A percentile compares a stretch with the other conserved stretches of the same genome.
Evolutionary conservation across 2,797 vertebrate genomes (phyloP).

Genomic region (Anguilla marmorata): DNA sequence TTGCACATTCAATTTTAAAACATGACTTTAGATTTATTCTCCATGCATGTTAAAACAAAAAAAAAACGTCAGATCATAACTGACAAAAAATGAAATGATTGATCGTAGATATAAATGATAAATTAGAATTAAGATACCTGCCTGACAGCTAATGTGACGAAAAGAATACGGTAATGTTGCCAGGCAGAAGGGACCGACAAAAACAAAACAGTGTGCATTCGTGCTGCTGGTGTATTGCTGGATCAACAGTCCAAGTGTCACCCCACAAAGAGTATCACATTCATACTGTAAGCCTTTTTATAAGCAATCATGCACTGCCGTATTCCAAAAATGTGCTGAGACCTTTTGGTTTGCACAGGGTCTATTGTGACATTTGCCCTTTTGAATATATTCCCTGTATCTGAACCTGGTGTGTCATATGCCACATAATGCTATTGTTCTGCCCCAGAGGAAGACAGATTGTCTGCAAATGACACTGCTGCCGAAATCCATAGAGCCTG

Average conservation of each 20-base stretch:
- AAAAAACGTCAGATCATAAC: neutral
- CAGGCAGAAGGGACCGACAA: neutral
- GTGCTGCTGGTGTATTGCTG: neutral
- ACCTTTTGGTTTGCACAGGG: constrained; percentile 35
- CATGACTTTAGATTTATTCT: too few relatives aligned
- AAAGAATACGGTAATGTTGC: neutral
- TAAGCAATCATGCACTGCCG: neutral
- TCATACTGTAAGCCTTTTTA: constrained; percentile 24
- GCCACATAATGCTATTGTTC: constrained; percentile 42
- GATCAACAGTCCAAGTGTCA: neutral
- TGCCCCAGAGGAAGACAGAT: neutral
- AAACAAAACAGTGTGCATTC: neutral
- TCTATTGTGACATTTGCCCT: constrained; percentile 47
- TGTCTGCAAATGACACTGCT: neutral
- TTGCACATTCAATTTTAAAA: too few relatives aligned
- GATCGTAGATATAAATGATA: neutral
- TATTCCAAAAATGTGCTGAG: constrained; percentile 57
- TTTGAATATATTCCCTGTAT: constrained; percentile 52
- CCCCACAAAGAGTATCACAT: neutral
- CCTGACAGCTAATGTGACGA: neutral
- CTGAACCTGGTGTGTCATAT: constrained; percentile 45
- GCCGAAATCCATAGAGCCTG: neutral
- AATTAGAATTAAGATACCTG: neutral
- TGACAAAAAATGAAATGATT: neutral
- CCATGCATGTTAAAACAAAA: neutral